A percentile compares a stretch with the other conserved stretches of the same genome.
Evolutionary conservation across 2,113 vertebrate species (phyloP).

Genomic region (Phasianus colchicus): DNA sequence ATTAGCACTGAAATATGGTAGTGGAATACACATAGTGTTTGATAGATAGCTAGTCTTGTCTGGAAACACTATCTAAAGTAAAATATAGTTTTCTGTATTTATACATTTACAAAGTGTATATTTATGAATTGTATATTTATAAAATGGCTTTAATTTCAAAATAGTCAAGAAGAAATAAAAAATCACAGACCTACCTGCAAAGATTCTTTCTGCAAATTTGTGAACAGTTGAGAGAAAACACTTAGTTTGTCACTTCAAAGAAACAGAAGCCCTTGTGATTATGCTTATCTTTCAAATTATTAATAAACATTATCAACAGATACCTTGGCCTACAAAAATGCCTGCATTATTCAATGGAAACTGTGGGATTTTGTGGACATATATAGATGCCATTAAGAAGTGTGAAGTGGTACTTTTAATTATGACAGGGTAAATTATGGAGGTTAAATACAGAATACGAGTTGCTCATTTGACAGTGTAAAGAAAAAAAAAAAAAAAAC

Average conservation of each 20-base stretch:
- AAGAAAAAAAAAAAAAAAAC: background rate
- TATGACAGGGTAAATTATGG: background rate
- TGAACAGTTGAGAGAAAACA: background rate
- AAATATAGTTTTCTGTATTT: background rate
- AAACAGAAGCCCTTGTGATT: background rate
- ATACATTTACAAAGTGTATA: background rate
- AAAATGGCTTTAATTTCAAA: background rate
- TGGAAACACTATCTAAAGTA: background rate
- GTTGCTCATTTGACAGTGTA: background rate
- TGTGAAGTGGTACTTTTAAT: background rate
- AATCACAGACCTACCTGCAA: background rate
- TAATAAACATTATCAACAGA: background rate
- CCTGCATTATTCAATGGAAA: background rate
- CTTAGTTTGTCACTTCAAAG: background rate
- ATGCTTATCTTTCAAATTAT: background rate
- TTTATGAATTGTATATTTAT: background rate
- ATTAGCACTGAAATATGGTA: background rate
- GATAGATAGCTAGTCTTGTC: background rate
- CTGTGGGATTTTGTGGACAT: background rate
- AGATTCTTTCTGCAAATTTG: background rate
- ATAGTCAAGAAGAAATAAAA: background rate
- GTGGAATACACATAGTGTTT: background rate
- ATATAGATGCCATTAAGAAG: background rate
- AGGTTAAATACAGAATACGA: background rate
- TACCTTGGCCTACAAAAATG: background rate